A percentile compares a stretch with the other conserved stretches of the same genome.
Conservation (phyloP, 53 echinoderm and acorn worm genomes). For the Patiria pectinifera region DNA sequence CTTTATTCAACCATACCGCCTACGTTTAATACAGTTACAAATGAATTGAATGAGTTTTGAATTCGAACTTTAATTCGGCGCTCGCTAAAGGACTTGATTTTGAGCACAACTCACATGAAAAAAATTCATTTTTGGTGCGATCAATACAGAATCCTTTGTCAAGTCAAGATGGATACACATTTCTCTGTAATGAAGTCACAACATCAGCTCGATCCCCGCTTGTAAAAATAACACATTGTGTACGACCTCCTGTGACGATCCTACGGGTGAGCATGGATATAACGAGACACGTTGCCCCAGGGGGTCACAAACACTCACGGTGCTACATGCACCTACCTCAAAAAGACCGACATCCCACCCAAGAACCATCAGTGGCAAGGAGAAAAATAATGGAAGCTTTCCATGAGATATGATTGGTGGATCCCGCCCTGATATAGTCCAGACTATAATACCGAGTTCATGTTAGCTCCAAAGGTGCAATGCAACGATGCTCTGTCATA, state of each 20-base stretch:
- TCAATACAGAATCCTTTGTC: too few species aligned
- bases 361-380: not conserved
- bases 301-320: not conserved
- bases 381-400: not conserved
- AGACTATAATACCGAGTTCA: not conserved
- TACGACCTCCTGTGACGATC: not conserved
- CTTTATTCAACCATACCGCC: not conserved
- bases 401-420: not conserved
- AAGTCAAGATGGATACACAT: too few species aligned
- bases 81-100: too few species aligned
- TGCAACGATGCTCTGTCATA: not conserved
- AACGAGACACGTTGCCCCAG: not conserved
- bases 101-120: too few species aligned
- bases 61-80: too few species aligned
- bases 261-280: not conserved
- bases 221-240: not conserved
- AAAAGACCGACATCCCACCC: constrained; percentile 6
- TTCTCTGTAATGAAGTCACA: too few species aligned
- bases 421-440: not conserved
- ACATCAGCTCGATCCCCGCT: not conserved
- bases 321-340: not conserved
- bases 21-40: not conserved
- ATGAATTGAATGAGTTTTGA: not conserved
- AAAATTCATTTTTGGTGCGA: too few species aligned
- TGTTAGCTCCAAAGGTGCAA: not conserved